Conservation (phyloP, 1,140 invertebrate genomes). For the Eueides isabella region DNA sequence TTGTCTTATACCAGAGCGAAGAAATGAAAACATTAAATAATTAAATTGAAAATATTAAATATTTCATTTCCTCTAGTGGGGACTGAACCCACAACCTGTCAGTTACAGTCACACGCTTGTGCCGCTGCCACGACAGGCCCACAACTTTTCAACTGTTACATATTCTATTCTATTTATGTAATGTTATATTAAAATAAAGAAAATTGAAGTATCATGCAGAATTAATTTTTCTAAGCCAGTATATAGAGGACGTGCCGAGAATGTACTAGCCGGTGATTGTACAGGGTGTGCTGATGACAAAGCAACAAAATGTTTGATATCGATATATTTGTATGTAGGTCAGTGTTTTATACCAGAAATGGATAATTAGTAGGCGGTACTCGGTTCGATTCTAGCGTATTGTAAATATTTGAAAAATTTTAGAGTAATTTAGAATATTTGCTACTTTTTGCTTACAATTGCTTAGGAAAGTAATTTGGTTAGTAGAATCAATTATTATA, state of each 20-base stretch:
- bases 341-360: neutral
- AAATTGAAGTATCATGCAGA: constrained; percentile 28
- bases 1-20: too few relatives aligned
- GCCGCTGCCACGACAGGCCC: too few relatives aligned
- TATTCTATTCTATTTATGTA: neutral
- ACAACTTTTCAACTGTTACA: too few relatives aligned
- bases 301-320: neutral
- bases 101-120: too few relatives aligned
- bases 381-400: neutral
- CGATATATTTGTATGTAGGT: neutral
- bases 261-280: constrained; percentile 10
- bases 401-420: neutral
- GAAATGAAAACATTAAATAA: too few relatives aligned
- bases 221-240: constrained; percentile 19
- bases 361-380: neutral
- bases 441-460: too few relatives aligned
- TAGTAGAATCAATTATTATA: too few relatives aligned
- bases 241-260: constrained; percentile 19
- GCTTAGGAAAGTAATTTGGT: too few relatives aligned
- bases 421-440: too few relatives aligned
- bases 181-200: constrained; percentile 10
- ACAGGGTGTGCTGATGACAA: constrained; percentile 10
- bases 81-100: too few relatives aligned
- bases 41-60: too few relatives aligned
- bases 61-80: too few relatives aligned